These are phyloP conservation scores for Spodoptera frugiperda DNA, from an alignment of 1,140 invertebrate genomes.

Conservation along the genomic window DNA sequence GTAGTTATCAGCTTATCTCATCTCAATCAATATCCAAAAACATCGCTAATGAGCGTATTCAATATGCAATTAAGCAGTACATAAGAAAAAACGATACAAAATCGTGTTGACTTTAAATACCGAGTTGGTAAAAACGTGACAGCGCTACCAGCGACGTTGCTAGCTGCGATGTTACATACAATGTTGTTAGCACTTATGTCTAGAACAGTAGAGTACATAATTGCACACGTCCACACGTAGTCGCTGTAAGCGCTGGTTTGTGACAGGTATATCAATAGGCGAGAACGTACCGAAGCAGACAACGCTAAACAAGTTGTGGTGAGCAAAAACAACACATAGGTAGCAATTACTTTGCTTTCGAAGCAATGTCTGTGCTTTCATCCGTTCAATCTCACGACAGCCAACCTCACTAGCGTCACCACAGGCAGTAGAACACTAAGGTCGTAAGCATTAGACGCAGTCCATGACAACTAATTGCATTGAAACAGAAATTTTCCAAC, in stretches of 20 bases:
- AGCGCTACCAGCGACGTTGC: not conserved
- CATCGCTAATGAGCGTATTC: constrained; percentile 30
- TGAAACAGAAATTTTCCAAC: not conserved
- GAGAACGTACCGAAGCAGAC: constrained; percentile 36
- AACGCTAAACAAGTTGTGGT: constrained; percentile 39
- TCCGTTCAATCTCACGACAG: constrained; percentile 49
- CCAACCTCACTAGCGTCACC: constrained; percentile 11
- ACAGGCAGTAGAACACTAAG: constrained; percentile 9
- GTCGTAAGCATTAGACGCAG: not conserved
- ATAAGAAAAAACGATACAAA: constrained; percentile 7
- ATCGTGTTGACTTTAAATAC: constrained; percentile 12
- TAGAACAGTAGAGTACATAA: constrained; percentile 41
- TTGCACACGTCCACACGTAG: constrained; percentile 30
- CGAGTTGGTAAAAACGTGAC: constrained; percentile 27
- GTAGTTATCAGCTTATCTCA: constrained; percentile 15
- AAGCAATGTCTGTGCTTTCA: constrained; percentile 48
- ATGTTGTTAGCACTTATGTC: constrained; percentile 22
- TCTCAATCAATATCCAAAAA: constrained; percentile 5
- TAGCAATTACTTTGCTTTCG: constrained; percentile 57
- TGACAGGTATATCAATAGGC: constrained; percentile 44
- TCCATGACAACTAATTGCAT: not conserved
- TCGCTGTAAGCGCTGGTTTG: constrained; percentile 17
- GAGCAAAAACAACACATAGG: constrained; percentile 54
- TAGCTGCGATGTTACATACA: not conserved
- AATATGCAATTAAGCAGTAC: constrained; percentile 37